Evolutionary conservation across 2,797 vertebrate species (phyloP).

Genomic region (Acipenser transmontanus): DNA sequence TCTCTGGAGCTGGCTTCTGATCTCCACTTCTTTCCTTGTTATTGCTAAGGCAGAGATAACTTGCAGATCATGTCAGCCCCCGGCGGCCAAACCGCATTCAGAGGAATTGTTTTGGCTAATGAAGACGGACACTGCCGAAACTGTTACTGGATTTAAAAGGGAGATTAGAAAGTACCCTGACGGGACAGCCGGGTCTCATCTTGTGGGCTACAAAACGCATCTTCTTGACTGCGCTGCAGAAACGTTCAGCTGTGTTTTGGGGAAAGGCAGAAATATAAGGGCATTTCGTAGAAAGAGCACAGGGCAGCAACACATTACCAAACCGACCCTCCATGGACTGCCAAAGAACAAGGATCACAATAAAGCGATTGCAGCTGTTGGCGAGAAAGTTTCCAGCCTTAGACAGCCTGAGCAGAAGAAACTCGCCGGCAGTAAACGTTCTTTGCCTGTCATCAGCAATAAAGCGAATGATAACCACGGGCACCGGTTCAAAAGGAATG

Average conservation of each 20-base stretch:
- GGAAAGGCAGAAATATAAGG: slow-evolving; percentile 21
- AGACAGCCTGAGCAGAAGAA: slow-evolving; percentile 1
- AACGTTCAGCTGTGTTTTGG: slow-evolving; percentile 27
- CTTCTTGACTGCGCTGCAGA: slow-evolving; percentile 31
- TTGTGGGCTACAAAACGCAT: slow-evolving; percentile 28
- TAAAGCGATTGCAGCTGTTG: not conserved
- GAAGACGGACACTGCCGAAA: slow-evolving; percentile 31
- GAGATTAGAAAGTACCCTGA: slow-evolving; percentile 46
- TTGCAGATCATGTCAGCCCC: slow-evolving; percentile 71
- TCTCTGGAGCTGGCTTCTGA: slow-evolving; percentile 37
- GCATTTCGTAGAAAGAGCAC: slow-evolving; percentile 38
- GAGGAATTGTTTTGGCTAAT: slow-evolving; percentile 46
- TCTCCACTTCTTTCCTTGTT: slow-evolving; percentile 41
- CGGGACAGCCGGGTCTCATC: slow-evolving; percentile 26
- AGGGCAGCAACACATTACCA: slow-evolving; percentile 11
- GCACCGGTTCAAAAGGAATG: slow-evolving; percentile 36
- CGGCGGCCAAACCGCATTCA: slow-evolving; percentile 37
- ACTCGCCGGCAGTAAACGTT: not conserved
- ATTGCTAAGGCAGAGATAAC: slow-evolving; percentile 63
- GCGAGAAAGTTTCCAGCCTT: slow-evolving; percentile 43
- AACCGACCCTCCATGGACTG: not conserved
- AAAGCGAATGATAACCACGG: slow-evolving; percentile 16
- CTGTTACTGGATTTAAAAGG: slow-evolving; percentile 35
- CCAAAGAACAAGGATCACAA: slow-evolving; percentile 1
- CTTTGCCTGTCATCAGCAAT: not conserved